Conservation (phyloP, 2,888 invertebrate genomes). For the Furcula furcula region DNA sequence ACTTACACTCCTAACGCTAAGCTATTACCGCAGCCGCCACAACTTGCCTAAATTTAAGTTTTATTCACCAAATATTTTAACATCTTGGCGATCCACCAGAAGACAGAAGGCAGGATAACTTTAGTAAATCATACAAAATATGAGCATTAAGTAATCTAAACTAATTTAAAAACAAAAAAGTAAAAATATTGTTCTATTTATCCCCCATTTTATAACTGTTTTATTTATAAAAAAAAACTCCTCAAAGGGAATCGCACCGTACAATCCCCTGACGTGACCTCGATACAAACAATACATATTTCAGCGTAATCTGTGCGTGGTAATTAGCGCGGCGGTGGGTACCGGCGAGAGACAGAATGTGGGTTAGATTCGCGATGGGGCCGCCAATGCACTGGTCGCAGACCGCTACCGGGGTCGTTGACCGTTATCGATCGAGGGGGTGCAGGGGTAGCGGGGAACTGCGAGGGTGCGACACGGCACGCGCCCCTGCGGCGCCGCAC, state of each 20-base stretch:
- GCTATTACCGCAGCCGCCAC: too few species aligned
- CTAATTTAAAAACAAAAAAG: too few species aligned
- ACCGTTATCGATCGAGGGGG: constrained; percentile 76
- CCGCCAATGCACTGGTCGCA: constrained; percentile 70
- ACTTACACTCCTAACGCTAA: too few species aligned
- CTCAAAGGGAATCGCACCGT: constrained; percentile 20
- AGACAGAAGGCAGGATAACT: too few species aligned
- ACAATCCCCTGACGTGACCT: constrained; percentile 42
- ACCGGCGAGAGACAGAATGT: constrained; percentile 39
- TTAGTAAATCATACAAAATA: too few species aligned
- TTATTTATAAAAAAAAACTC: constrained; percentile 14
- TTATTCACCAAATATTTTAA: too few species aligned
- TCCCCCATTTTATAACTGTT: neutral
- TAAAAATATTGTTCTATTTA: too few species aligned
- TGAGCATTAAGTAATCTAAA: too few species aligned
- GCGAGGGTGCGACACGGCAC: constrained; percentile 50
- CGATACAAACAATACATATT: constrained; percentile 56
- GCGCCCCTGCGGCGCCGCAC: constrained; percentile 63
- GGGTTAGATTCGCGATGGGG: constrained; percentile 62
- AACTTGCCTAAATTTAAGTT: too few species aligned
- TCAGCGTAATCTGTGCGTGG: constrained; percentile 57
- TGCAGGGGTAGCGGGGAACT: constrained; percentile 40
- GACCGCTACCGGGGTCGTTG: constrained; percentile 71
- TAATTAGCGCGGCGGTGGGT: constrained; percentile 55
- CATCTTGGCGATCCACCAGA: too few species aligned